A percentile compares a stretch with the other conserved stretches of the same genome.
Conservation (phyloP, 92 coral and sea anemone species). For the Isaurus tuberculatus region DNA sequence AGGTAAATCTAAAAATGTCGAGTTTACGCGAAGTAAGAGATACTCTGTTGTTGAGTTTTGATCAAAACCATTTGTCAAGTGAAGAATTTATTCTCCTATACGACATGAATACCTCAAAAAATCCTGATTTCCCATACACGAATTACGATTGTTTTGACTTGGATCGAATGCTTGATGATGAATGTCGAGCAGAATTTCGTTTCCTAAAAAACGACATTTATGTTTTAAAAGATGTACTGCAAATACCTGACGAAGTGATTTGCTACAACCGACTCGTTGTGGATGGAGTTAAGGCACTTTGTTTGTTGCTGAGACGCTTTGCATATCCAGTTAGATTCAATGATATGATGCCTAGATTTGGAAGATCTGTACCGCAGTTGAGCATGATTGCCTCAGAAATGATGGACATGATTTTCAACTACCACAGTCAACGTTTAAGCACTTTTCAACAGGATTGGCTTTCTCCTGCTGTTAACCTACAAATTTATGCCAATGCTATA, state of each 20-base stretch:
- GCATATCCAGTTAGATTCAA: too few species aligned
- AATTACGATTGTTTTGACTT: constrained; percentile 61
- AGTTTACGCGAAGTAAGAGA: neutral
- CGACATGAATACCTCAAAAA: constrained; percentile 55
- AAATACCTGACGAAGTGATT: constrained; percentile 60
- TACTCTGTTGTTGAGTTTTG: too few species aligned
- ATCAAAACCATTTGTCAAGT: neutral
- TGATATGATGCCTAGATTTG: too few species aligned
- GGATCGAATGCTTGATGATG: constrained; percentile 59
- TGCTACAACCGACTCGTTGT: constrained; percentile 55
- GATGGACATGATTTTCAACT: too few species aligned
- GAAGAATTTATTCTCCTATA: constrained; percentile 52
- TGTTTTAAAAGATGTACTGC: constrained; percentile 46
- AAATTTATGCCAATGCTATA: too few species aligned
- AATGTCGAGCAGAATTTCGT: constrained; percentile 67
- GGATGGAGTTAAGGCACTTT: constrained; percentile 31
- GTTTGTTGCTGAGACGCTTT: neutral
- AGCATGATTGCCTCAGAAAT: too few species aligned
- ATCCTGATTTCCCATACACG: constrained; percentile 69
- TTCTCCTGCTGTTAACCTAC: too few species aligned
- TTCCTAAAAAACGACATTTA: constrained; percentile 62
- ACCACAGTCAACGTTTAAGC: too few species aligned
- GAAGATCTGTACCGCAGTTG: too few species aligned
- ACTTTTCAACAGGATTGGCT: too few species aligned
- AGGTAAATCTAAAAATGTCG: neutral